These are phyloP conservation scores for Pentamera pediparva DNA, from an alignment of 53 echinoderm and acorn worm species.

Conservation along the genomic window DNA sequence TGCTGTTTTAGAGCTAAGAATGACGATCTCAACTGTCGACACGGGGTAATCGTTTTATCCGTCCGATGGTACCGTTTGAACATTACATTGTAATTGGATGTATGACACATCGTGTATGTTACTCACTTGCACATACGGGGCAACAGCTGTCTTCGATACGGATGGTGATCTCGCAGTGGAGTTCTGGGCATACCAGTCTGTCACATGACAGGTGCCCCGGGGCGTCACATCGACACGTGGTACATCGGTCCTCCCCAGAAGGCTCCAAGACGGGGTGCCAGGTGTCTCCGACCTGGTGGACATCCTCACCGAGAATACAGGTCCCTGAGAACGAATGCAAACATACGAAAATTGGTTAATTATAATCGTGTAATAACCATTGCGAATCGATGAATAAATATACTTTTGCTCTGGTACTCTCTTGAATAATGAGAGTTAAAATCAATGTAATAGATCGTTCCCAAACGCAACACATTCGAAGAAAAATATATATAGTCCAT, in stretches of 20 bases:
- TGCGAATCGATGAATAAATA: no score
- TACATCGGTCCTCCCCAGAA: constrained; percentile 59
- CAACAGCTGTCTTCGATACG: constrained; percentile 59
- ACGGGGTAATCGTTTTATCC: no score
- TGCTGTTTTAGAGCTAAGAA: no score
- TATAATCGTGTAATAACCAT: no score
- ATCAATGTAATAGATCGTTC: no score
- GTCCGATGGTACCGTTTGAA: no score
- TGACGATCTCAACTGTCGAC: no score
- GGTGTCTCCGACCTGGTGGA: constrained; percentile 57
- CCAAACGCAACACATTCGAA: no score
- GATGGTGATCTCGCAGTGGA: constrained; percentile 40
- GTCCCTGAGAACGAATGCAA: constrained; percentile 37
- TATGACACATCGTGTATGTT: neutral
- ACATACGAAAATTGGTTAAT: neutral
- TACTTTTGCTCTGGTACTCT: no score
- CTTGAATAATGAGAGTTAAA: no score
- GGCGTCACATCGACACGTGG: constrained; percentile 57
- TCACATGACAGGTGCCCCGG: constrained; percentile 54
- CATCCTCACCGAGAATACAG: constrained; percentile 58
- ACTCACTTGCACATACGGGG: constrained; percentile 62
- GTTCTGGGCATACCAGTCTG: constrained; percentile 50
- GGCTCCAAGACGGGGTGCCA: constrained; percentile 79
- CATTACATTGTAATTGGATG: no score
- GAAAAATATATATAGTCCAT: no score